Evolutionary conservation across 1,140 invertebrate species (phyloP), one percentile per base, ranked within the genome.

Genomic region (Asbolus verrucosus): DNA sequence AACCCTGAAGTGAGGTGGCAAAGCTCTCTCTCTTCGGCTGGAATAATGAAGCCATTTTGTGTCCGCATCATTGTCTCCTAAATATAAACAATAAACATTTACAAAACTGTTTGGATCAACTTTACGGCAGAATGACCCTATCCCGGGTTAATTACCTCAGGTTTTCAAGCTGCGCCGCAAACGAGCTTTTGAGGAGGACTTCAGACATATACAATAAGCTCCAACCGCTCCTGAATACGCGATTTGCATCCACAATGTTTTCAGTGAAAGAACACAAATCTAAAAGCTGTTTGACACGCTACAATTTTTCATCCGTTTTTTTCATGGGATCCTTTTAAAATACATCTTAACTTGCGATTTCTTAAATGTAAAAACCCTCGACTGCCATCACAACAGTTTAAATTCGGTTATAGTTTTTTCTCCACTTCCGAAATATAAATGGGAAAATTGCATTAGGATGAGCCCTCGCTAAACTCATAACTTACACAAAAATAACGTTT

Each of bases 201-300:
- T 54, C 46, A n/a, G 6, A 46, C 15, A 46, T 21, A 54, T 21
- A 54, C 46, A 54, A 54, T 54, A 54, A 54, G 46, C 46, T 54
- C 46, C 9, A 21, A 11, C 18, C 39, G 39, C 39, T 43, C 1
- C 46, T 54, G 46, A 54, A 54, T 46, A 54, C 46, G 46, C 46
- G 46, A 54, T 54, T 54, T 54, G 46, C 46, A 54, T 54, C 46
- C 9, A 54, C 46, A 54, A 54, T 54, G 46, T 54, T 54, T 27
- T 54, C 18, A 9, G 19, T 13, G 14, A 54, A 54, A 54, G 46
- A 24, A 54, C 46, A 54, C 16, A 19, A 54, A 27, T 54, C 21
- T 30, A 54, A 54, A 54, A 27, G 0, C 19, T 11, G 2, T 54
- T 54, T 54, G 46, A 27, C 46, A 24, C 9, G 19, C 19, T 13